Conservation (phyloP, 2,797 vertebrate genomes). For the Zenarchopterus dispar region DNA sequence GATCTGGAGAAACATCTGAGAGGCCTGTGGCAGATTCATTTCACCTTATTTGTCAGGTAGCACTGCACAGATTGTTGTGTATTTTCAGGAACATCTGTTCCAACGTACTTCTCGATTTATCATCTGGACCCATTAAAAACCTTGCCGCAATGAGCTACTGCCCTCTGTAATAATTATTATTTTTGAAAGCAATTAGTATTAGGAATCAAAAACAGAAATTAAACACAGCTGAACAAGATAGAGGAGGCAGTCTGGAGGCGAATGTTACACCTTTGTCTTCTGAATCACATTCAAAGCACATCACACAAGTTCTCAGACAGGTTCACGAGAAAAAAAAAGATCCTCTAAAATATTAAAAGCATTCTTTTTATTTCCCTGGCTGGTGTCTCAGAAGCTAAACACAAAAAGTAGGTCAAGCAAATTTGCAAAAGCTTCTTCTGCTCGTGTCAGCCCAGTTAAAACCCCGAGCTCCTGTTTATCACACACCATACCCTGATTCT, state of each 20-base stretch:
- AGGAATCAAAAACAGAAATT: neutral
- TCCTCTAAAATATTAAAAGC: constrained; percentile 40
- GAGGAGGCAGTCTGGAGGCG: neutral
- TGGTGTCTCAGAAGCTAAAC: constrained; percentile 37
- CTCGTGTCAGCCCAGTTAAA: no score
- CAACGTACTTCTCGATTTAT: neutral
- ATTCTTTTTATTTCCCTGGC: neutral
- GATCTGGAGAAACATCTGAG: constrained; percentile 4
- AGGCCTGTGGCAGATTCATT: constrained; percentile 5
- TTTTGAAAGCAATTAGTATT: constrained; percentile 1
- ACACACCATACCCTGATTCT: no score
- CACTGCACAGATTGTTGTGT: neutral
- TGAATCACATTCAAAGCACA: constrained; percentile 4
- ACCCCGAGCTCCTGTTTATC: neutral
- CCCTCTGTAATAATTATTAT: neutral
- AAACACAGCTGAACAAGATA: neutral
- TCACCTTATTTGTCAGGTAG: neutral
- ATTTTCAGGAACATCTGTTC: neutral
- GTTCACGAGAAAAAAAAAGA: constrained; percentile 20
- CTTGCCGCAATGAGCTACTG: neutral
- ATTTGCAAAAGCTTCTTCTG: constrained; percentile 31
- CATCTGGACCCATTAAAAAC: neutral
- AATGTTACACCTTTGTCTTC: constrained; percentile 1
- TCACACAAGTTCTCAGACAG: constrained; percentile 5
- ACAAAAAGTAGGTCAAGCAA: constrained; percentile 63